Evolutionary conservation across 1,140 invertebrate species (phyloP).

Genomic region (Acromyrmex charruanus): DNA sequence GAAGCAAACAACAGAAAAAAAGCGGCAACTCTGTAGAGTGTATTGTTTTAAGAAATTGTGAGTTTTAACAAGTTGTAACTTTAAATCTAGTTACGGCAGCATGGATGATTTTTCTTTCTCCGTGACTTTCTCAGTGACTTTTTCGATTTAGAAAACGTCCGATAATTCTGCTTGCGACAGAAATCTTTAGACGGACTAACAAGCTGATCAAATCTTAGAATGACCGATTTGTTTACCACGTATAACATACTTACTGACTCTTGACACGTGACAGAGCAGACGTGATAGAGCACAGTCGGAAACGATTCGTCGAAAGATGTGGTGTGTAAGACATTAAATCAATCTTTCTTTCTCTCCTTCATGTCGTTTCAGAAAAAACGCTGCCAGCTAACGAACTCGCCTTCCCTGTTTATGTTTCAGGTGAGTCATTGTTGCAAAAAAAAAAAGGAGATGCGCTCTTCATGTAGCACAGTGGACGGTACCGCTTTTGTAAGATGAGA

Average conservation of each 20-base stretch:
- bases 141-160: constrained; percentile 3
- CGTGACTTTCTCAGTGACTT: constrained; percentile 13
- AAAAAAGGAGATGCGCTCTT: constrained; percentile 19
- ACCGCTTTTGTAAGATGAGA: constrained; percentile 54
- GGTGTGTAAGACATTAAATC: constrained; percentile 73
- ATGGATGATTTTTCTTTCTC: constrained; percentile 23
- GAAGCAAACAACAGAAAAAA: not conserved
- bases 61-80: not conserved
- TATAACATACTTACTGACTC: constrained; percentile 38
- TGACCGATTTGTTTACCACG: constrained; percentile 49
- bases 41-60: not conserved
- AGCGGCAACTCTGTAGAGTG: not conserved
- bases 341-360: constrained; percentile 28
- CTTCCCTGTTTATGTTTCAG: constrained; percentile 77
- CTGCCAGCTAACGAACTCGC: constrained; percentile 74
- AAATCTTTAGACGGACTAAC: constrained; percentile 28
- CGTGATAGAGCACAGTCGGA: constrained; percentile 31
- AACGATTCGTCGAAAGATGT: constrained; percentile 46
- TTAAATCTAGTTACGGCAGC: not conserved
- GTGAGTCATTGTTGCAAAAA: constrained; percentile 71
- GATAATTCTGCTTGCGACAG: constrained; percentile 13
- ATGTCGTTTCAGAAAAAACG: constrained; percentile 45
- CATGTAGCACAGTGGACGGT: constrained; percentile 39
- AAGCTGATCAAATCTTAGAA: constrained; percentile 54
- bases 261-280: constrained; percentile 26